Evolutionary conservation across 2,888 invertebrate species (phyloP).

Genomic region (Drosophila colorata): DNA sequence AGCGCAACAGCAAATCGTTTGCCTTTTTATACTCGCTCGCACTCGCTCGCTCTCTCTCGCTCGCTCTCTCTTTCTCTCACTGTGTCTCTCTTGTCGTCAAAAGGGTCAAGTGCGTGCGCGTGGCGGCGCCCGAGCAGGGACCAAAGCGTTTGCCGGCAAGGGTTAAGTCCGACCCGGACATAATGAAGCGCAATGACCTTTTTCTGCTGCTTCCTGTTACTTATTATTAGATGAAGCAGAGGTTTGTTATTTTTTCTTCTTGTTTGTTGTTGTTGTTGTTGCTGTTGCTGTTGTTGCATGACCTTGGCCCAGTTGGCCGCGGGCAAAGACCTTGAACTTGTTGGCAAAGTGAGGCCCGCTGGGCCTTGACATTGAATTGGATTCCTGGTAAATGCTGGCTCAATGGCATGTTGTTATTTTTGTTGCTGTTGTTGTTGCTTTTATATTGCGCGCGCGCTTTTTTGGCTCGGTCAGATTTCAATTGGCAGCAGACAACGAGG

Average conservation of each 20-base stretch:
- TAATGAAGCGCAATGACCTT: constrained; percentile 74
- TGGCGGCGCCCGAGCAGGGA: constrained; percentile 35
- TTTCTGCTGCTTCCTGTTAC: constrained; percentile 25
- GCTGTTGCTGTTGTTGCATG: constrained; percentile 12
- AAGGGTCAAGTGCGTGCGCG: constrained; percentile 80
- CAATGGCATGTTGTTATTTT: background rate
- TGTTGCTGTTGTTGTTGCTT: constrained; percentile 19
- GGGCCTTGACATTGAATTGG: constrained; percentile 70
- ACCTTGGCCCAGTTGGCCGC: constrained; percentile 55
- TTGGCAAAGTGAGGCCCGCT: constrained; percentile 19
- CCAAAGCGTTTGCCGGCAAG: constrained; percentile 19
- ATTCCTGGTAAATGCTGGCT: constrained; percentile 23
- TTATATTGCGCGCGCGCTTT: constrained; percentile 30
- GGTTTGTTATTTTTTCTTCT: constrained; percentile 7
- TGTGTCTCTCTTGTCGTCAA: constrained; percentile 14
- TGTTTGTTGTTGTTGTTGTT: background rate
- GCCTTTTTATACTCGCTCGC: constrained; percentile 8
- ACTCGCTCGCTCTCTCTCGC: background rate
- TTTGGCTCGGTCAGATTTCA: constrained; percentile 71
- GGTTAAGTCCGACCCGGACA: constrained; percentile 50
- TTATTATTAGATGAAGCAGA: constrained; percentile 52
- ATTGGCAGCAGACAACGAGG: constrained; percentile 51
- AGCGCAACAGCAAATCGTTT: constrained; percentile 32
- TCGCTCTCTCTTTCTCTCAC: background rate
- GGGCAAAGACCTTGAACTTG: constrained; percentile 66